Evolutionary conservation across 2,797 vertebrate species (phyloP).

Genomic region (Bufotes viridis): DNA sequence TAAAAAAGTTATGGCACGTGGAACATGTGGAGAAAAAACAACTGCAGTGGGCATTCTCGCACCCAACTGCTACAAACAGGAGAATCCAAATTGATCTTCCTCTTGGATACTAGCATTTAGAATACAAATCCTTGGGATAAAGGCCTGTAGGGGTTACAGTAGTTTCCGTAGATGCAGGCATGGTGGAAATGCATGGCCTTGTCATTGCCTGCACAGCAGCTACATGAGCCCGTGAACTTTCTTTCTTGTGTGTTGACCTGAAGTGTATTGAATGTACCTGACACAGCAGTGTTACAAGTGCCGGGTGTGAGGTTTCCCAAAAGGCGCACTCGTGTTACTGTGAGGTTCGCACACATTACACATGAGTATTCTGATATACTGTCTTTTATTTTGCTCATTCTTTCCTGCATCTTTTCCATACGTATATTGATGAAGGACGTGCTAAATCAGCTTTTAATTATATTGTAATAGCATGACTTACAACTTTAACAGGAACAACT

Average conservation of each 20-base stretch:
- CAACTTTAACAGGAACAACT: slow-evolving; percentile 53
- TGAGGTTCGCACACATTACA: not conserved
- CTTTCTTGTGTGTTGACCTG: slow-evolving; percentile 1
- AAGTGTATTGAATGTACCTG: slow-evolving; percentile 1
- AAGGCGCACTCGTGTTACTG: slow-evolving; percentile 5
- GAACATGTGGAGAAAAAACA: too few relatives aligned
- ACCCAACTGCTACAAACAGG: too few relatives aligned
- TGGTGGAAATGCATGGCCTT: not conserved
- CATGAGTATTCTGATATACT: not conserved
- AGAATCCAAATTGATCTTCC: too few relatives aligned
- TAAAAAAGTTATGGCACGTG: too few relatives aligned
- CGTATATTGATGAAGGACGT: slow-evolving; percentile 16
- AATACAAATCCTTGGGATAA: too few relatives aligned
- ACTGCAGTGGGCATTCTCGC: too few relatives aligned
- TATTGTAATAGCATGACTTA: slow-evolving; percentile 52
- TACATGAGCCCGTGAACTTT: slow-evolving; percentile 1
- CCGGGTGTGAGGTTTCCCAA: slow-evolving; percentile 13
- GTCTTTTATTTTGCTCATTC: not conserved
- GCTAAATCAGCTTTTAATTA: slow-evolving; percentile 18
- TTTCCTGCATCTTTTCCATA: not conserved
- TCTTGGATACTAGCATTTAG: too few relatives aligned
- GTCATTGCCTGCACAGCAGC: not conserved
- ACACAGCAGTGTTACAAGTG: not conserved
- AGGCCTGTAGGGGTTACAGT: not conserved
- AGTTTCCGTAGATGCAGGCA: not conserved